Evolutionary conservation across 2,113 vertebrate genomes (phyloP).

Genomic region (Heterocephalus glaber): DNA sequence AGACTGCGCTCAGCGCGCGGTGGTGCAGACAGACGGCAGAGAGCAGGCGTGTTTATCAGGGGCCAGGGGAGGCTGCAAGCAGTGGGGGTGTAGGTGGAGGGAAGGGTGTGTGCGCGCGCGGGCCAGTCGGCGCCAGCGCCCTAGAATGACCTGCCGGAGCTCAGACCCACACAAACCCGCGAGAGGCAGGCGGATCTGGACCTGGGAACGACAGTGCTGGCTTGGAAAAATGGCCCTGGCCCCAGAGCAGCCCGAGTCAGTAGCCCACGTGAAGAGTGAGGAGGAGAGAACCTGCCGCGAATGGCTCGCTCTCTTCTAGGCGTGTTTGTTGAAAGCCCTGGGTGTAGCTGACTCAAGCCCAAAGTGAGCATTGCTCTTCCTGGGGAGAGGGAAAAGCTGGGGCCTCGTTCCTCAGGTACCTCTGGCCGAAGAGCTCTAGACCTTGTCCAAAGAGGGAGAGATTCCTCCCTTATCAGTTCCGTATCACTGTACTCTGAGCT

Average conservation of each 20-base stretch:
- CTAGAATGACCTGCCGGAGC: not conserved
- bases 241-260: not conserved
- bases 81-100: not conserved
- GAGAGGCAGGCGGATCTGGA: not conserved
- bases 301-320: not conserved
- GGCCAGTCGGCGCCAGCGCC: not conserved
- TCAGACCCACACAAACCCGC: not conserved
- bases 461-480: not conserved
- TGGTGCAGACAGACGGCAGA: not conserved
- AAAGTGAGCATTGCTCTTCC: not conserved
- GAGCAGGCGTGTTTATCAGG: not conserved
- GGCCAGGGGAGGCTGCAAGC: not conserved
- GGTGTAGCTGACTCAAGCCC: not conserved
- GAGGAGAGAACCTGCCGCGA: not conserved
- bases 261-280: not conserved
- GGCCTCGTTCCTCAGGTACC: not conserved
- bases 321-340: not conserved
- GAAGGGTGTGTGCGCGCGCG: not conserved
- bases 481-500: not conserved
- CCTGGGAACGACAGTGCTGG: not conserved
- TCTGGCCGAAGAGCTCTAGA: not conserved
- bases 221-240: not conserved
- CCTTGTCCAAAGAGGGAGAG: not conserved
- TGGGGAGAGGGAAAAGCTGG: not conserved
- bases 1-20: not conserved